Base-by-base conservation (phyloP, 2,888 invertebrate genomes). In the Megastigmus dorsalis region DNA sequence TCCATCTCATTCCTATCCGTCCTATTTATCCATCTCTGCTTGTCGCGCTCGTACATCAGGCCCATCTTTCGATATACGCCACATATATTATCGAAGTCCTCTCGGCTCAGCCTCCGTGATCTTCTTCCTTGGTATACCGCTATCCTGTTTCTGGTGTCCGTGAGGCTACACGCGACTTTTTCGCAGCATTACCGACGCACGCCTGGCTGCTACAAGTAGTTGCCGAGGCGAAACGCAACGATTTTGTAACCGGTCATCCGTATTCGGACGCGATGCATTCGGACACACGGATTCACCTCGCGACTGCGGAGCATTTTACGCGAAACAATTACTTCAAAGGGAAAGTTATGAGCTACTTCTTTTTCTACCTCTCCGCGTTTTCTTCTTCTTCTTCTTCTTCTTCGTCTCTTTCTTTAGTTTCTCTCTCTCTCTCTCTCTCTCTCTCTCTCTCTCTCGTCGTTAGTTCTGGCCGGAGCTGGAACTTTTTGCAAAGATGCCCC, bases 1-100 rank as follows among this genome's bases (percentile, higher is more conserved):
- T 54, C n/a, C n/a, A 28, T 68, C 43, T 60, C 33, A 48, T 57
- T 67, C n/a, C n/a, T n/a, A n/a, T n/a, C n/a, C n/a, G n/a, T 67
- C 33, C 54, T 45, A 52, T 50, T 48, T 50, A 28, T 38, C 36
- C 20, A 28, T 43, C 1, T 41, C 43, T 28, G 3, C n/a, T 36
- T 57, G 7, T n/a, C n/a, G n/a, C n/a, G n/a, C n/a, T 10, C 20
- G 13, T 38, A 36, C 20, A 18, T 18, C 3, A 18, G 9, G 23
- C 28, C 26, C 41, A 62, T 15, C 13, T 55, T 55, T 55, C 36
- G 15, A 55, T 36, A 48, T 50, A 43, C 41, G n/a, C n/a, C n/a
- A n/a, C n/a, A n/a, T n/a, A n/a, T n/a, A n/a, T n/a, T n/a, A n/a
- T n/a, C n/a, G 54, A 54, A 18, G n/a, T 13, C n/a, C 41, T 59